phyloP scores from a whole-genome alignment of 64 coral and sea anemone species.

The Exaiptasia diaphana region DNA sequence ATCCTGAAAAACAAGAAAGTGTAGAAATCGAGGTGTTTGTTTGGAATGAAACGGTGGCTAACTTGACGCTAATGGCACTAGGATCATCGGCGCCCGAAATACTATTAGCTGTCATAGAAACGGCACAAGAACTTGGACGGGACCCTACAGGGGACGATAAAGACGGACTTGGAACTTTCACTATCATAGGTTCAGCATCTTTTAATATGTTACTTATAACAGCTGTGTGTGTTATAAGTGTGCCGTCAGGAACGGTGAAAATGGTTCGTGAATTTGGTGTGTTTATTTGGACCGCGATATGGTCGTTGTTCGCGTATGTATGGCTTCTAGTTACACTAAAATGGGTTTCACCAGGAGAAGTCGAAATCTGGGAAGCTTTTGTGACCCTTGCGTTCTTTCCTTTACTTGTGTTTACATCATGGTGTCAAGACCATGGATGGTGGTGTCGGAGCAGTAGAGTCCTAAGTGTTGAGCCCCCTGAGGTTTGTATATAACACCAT shows the following conservation, averaged over 20 bases:
- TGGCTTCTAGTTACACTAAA: conserved; percentile 74
- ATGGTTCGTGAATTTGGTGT: conserved; percentile 76
- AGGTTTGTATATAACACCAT: conserved; percentile 55
- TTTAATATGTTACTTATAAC: conserved; percentile 90
- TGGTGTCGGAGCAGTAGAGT: conserved; percentile 63
- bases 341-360: conserved; percentile 65
- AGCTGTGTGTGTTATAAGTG: conserved; percentile 77
- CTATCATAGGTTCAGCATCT: conserved; percentile 81
- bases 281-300: conserved; percentile 69
- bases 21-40: conserved; percentile 77
- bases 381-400: conserved; percentile 77
- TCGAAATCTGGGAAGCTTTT: conserved; percentile 88
- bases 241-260: conserved; percentile 63
- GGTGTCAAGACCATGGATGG: conserved; percentile 86
- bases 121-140: conserved; percentile 36
- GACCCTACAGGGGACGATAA: conserved; percentile 5
- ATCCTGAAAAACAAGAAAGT: conserved; percentile 62
- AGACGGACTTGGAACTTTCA: conserved; percentile 88
- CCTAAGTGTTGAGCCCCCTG: conserved; percentile 57
- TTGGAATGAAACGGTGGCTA: conserved; percentile 94
- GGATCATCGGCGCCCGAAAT: conserved; percentile 91
- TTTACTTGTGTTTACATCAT: conserved; percentile 62
- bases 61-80: conserved; percentile 82
- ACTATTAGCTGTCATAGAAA: conserved; percentile 78
- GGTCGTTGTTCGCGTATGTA: conserved; percentile 88